Evolutionary conservation across 2,888 invertebrate genomes (phyloP).

Genomic region (Andrena marginata): DNA sequence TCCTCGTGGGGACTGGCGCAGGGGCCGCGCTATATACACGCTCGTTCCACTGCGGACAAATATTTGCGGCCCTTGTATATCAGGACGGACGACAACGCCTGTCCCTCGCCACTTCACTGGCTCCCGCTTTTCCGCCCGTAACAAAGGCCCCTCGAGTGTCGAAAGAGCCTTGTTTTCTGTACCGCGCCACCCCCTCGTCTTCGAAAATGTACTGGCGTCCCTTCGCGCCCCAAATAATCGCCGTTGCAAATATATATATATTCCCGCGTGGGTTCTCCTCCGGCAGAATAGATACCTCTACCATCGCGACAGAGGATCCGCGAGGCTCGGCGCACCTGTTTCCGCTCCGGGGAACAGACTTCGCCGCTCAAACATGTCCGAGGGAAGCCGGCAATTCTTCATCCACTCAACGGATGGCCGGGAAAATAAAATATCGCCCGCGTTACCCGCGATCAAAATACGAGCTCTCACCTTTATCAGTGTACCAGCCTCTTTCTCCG

Average conservation of each 20-base stretch:
- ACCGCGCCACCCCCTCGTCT: constrained; percentile 22
- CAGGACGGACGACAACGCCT: constrained; percentile 46
- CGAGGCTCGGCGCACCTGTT: too few relatives aligned
- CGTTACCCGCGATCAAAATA: background rate
- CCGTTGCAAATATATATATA: background rate
- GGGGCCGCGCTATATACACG: background rate
- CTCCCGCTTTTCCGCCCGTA: constrained; percentile 34
- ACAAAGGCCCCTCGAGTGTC: constrained; percentile 46
- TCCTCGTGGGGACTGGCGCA: constrained; percentile 18
- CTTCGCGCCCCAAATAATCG: background rate
- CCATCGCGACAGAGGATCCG: too few relatives aligned
- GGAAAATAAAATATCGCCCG: background rate
- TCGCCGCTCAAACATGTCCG: too few relatives aligned
- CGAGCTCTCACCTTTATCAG: constrained; percentile 13
- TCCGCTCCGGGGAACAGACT: too few relatives aligned
- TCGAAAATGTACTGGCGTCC: background rate
- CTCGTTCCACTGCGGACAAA: constrained; percentile 50
- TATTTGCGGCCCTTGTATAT: constrained; percentile 58
- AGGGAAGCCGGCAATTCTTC: background rate
- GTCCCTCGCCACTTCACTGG: constrained; percentile 50
- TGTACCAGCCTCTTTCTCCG: background rate
- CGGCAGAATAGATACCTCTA: too few relatives aligned
- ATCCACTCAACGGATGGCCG: background rate
- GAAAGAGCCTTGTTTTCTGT: constrained; percentile 35
- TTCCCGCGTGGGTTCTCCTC: background rate